Evolutionary conservation across 2,113 vertebrate species (phyloP), one percentile per base, ranked within the genome.

Genomic region (Catharus minimus): DNA sequence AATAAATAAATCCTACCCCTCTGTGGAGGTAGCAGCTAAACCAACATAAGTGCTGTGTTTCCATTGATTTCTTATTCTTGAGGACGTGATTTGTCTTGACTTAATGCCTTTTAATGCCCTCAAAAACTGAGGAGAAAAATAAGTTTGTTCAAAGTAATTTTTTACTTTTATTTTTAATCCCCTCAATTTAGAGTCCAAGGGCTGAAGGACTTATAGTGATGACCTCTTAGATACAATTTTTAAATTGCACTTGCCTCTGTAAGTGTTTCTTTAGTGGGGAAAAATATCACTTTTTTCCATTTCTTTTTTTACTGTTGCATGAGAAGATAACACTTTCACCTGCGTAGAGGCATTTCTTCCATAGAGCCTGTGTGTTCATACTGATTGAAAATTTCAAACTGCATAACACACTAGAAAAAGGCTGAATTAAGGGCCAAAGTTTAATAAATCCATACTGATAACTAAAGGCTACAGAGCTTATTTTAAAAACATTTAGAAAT

Each of bases 151-250:
- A 96, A 97, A 96, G 95, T 96, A 97, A 98, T 97, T 97, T 98
- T 98, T 98, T 97, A 98, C 97, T 98, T 97, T 95, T 97, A 88
- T 95, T 92, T 98, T 98, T 98, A 98, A 98, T 98, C 98, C 98
- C 99, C 98, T 97, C 98, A 98, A 98, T 99, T 99, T 99, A 99
- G 99, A 99, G 99, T 99, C 99, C 98, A 98, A 99, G 99, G 99
- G 99, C 98, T 98, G 97, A 99, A 98, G 99, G 99, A 99, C 99
- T 99, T 97, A 97, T 98, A 97, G 96, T 97, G 96, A 98, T 98
- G 98, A 98, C 99, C 99, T 98, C 98, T 99, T 98, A 99, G 98
- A 98, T 98, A 98, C 61, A 96, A 96, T 95, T 98, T 98, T 98
- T 98, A 97, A 99, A 99, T 99, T 99, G 99, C 99, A 99, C 99